phyloP scores from a whole-genome alignment of 2,113 vertebrate species.

The Cercopithecus mona region DNA sequence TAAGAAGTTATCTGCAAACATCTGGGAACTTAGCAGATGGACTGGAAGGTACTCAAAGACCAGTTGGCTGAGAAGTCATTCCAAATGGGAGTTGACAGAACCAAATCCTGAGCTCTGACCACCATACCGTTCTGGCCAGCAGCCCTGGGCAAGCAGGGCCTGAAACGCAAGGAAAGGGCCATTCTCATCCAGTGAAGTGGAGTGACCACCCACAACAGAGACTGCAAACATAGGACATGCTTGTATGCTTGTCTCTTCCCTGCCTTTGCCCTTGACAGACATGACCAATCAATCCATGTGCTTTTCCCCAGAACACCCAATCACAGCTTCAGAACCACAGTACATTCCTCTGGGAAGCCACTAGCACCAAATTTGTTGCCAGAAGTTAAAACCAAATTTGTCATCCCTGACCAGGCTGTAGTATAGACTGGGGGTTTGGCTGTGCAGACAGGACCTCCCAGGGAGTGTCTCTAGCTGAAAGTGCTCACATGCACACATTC shows the following conservation, averaged over 20 bases:
- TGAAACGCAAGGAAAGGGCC: background rate
- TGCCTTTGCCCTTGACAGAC: accelerated
- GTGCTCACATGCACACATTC: accelerated
- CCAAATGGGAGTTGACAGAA: background rate
- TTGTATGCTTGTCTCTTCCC: background rate
- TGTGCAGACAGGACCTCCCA: background rate
- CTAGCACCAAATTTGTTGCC: background rate
- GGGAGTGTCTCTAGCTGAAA: background rate
- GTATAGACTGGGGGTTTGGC: background rate
- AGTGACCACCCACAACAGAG: background rate
- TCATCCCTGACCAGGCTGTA: background rate
- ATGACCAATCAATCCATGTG: background rate
- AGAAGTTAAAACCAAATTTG: background rate
- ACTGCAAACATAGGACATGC: background rate
- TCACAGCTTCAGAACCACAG: background rate
- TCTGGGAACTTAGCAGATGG: background rate
- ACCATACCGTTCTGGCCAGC: background rate
- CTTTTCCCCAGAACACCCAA: background rate
- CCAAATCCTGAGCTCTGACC: background rate
- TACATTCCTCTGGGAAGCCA: background rate
- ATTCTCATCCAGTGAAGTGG: background rate
- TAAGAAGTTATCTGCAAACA: background rate
- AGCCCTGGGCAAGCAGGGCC: background rate
- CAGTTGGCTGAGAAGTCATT: background rate
- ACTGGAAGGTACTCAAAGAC: background rate